Evolutionary conservation across 2,113 vertebrate species (phyloP), one percentile per base, ranked within the genome.

Genomic region (Hemibagrus wyckioides): DNA sequence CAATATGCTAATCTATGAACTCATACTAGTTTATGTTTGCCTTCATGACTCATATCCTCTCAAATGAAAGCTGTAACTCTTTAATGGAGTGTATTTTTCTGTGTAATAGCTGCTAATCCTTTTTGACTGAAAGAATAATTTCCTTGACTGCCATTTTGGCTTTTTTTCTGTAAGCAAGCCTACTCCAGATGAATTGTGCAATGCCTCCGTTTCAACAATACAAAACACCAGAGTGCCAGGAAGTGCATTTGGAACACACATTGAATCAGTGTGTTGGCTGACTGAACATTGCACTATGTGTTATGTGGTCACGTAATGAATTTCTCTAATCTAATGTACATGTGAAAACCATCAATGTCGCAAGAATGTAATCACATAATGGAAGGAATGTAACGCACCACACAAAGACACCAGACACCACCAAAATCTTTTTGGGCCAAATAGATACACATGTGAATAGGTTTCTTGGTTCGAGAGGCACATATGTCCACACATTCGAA

Each of bases 321-420:
- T 87, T 57, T 86, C 65, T 82, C 67, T 87, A 82, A 75, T 87
- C 80, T 28, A 50, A 73, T 59, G 28, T 57, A 69, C 76, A 85
- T 88, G 61, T 85, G 83, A 76, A 85, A 80, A 50, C 21, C 54
- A 61, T 85, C 69, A 88, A 57, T 69, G 30, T 61, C 19, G 36
- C n/a, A 85, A 80, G 63, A 85, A 85, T 85, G 61, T 85, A 57
- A 84, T 86, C 50, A 61, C 79, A 86, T 88, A 59, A 80, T 56
- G 41, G 61, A 80, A 59, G n/a, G 76, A 85, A 52, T 59, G 65
- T 17, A 52, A 80, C 10, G 23, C 73, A 80, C 71, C n/a, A 77
- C 57, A 65, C 48, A 83, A 23, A 69, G 2, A 17, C 23, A 41
- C 73, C 56, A 57, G 39, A 56, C 54, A 61, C 67, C 21, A 57